Conservation (phyloP, 2,888 invertebrate species). For the Choreutis nemorana region DNA sequence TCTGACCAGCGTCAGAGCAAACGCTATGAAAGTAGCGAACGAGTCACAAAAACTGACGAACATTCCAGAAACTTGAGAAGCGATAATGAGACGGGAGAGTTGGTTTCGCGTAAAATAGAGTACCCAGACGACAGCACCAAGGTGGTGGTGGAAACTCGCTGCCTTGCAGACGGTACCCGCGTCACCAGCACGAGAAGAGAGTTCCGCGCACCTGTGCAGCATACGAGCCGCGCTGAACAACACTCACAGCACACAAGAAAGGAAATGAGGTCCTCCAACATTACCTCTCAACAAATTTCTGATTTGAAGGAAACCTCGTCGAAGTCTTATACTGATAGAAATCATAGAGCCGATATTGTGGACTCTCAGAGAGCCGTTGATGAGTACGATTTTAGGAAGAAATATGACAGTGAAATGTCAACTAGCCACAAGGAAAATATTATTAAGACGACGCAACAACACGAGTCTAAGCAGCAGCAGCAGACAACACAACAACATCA, state of each 20-base stretch:
- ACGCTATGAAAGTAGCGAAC: conserved; percentile 25
- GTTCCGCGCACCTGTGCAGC: conserved; percentile 48
- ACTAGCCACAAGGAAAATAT: neutral
- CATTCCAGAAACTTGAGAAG: conserved; percentile 24
- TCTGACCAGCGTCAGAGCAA: conserved; percentile 23
- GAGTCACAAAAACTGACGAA: conserved; percentile 22
- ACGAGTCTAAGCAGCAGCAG: neutral
- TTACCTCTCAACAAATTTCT: conserved; percentile 27
- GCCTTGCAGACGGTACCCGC: conserved; percentile 71
- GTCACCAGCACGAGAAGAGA: conserved; percentile 75
- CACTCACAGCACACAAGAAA: conserved; percentile 27
- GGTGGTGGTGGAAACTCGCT: conserved; percentile 72
- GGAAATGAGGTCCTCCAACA: conserved; percentile 32
- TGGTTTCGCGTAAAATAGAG: conserved; percentile 65
- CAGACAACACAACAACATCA: no score
- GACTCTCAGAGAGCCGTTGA: conserved; percentile 43
- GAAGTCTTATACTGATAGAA: conserved; percentile 23
- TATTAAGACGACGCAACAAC: neutral
- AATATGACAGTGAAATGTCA: conserved; percentile 3
- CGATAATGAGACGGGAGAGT: conserved; percentile 42
- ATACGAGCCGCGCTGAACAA: conserved; percentile 37
- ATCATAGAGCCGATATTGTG: conserved; percentile 28
- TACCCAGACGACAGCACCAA: conserved; percentile 73
- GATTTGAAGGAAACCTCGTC: conserved; percentile 28
- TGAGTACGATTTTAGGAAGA: conserved; percentile 29